These are phyloP conservation scores for Dicranocentrus wangi DNA, from an alignment of 2,888 invertebrate species.

Conservation along the genomic window DNA sequence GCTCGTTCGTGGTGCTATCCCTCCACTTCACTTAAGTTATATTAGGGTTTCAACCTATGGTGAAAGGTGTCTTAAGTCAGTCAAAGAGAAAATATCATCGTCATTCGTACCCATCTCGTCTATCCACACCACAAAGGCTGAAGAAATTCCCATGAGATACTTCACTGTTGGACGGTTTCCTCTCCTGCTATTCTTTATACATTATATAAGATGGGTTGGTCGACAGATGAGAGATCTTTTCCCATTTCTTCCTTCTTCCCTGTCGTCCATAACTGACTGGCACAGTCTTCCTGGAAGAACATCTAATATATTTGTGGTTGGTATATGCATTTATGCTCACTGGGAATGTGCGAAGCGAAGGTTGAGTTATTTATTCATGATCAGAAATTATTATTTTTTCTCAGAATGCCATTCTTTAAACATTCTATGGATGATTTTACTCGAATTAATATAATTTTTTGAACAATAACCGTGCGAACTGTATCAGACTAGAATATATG, in stretches of 20 bases:
- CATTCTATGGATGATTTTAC: no score
- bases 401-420: no score
- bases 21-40: slow-evolving; percentile 51
- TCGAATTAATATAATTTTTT: no score
- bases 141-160: slow-evolving; percentile 48
- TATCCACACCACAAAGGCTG: slow-evolving; percentile 67
- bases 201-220: slow-evolving; percentile 5
- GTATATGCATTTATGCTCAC: no score
- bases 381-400: no score
- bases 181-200: slow-evolving; percentile 12
- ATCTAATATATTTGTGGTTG: no score
- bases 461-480: no score
- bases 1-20: not conserved
- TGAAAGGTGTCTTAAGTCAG: slow-evolving; percentile 64
- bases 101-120: slow-evolving; percentile 68
- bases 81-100: slow-evolving; percentile 67
- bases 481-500: no score
- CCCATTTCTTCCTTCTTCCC: slow-evolving; percentile 26
- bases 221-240: slow-evolving; percentile 29
- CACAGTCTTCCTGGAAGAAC: no score
- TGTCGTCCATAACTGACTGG: slow-evolving; percentile 13
- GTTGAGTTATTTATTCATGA: no score
- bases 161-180: slow-evolving; percentile 15
- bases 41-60: slow-evolving; percentile 57
- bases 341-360: no score